phyloP scores from a whole-genome alignment of 1,140 invertebrate species.

The Proales similis region DNA sequence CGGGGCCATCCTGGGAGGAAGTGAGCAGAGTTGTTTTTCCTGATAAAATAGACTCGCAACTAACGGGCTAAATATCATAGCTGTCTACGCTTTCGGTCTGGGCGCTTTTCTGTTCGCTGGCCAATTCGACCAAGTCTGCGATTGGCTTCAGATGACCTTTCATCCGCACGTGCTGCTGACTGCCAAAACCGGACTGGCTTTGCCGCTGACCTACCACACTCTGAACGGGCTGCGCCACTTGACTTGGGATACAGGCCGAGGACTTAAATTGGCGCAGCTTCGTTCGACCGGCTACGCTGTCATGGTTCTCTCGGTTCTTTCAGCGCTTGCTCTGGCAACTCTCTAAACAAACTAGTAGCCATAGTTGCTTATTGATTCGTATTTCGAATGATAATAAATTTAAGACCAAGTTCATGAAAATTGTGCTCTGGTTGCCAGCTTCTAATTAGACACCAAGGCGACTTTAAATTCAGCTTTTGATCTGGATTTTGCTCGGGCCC shows the following conservation, averaged over 20 bases:
- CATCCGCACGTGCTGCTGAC: conserved; percentile 33
- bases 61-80: too few relatives aligned
- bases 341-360: too few relatives aligned
- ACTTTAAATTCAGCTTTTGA: too few relatives aligned
- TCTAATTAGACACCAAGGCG: too few relatives aligned
- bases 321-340: conserved; percentile 22
- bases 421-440: too few relatives aligned
- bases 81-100: conserved; percentile 42
- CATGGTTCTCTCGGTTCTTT: conserved; percentile 3
- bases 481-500: too few relatives aligned
- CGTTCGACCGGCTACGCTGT: conserved; percentile 25
- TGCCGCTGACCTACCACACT: conserved; percentile 28
- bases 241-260: conserved; percentile 17
- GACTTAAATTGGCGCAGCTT: conserved; percentile 9
- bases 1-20: too few relatives aligned
- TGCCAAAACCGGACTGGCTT: conserved; percentile 14
- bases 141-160: conserved; percentile 10
- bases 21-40: too few relatives aligned
- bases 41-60: too few relatives aligned
- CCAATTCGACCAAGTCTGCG: conserved; percentile 2
- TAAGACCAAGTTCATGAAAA: too few relatives aligned
- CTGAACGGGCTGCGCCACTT: conserved; percentile 33
- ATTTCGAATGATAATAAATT: too few relatives aligned
- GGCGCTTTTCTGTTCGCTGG: conserved; percentile 22
- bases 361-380: too few relatives aligned